Evolutionary conservation across 2,797 vertebrate species (phyloP).

Genomic region (Potorous gilbertii): DNA sequence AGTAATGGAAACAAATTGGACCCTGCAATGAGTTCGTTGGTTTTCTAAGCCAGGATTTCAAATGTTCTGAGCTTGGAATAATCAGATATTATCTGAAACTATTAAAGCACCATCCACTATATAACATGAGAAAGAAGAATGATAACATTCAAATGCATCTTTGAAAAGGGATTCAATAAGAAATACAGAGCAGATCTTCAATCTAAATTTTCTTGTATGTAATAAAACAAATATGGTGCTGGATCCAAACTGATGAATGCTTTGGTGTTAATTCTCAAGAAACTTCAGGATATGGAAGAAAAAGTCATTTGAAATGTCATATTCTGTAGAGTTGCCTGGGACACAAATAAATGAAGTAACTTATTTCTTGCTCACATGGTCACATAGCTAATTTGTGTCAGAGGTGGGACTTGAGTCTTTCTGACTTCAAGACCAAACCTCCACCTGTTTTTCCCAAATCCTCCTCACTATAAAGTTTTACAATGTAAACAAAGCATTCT

Average conservation of each 20-base stretch:
- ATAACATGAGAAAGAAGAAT: background rate
- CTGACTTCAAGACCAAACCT: background rate
- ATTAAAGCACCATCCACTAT: slow-evolving; percentile 15
- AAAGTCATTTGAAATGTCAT: background rate
- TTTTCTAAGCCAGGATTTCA: slow-evolving; percentile 29
- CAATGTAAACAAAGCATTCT: background rate
- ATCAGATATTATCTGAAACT: slow-evolving; percentile 47
- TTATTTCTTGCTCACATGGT: background rate
- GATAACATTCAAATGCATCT: background rate
- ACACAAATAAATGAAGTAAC: background rate
- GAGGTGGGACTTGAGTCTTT: background rate
- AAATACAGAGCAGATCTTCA: background rate
- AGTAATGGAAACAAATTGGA: slow-evolving; percentile 58
- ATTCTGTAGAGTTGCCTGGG: background rate
- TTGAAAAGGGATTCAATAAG: background rate
- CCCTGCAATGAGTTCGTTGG: slow-evolving; percentile 54
- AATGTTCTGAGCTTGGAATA: slow-evolving; percentile 5
- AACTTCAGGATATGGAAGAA: background rate
- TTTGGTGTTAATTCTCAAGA: background rate
- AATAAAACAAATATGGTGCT: background rate
- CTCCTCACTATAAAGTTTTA: background rate
- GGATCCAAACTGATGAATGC: background rate
- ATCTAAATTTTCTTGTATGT: background rate
- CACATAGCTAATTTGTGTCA: background rate
- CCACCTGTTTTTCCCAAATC: background rate